A percentile compares a stretch with the other conserved stretches of the same genome.
Conservation (phyloP, 2,888 invertebrate species). For the Melinaea menophilus region DNA sequence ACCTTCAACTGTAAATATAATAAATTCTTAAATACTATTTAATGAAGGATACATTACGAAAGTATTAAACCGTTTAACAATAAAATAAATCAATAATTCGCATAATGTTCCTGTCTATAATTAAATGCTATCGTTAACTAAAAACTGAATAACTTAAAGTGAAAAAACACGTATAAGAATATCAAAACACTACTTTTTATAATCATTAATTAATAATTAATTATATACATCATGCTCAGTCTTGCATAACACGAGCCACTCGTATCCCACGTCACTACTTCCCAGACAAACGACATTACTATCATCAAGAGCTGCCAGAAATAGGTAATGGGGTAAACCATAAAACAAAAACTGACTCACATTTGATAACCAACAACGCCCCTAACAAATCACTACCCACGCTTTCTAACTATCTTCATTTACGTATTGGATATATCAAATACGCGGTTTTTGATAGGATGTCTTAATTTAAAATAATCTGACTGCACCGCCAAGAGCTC, state of each 20-base stretch:
- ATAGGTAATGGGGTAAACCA: slow-evolving; percentile 16
- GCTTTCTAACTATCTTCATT: too few species aligned
- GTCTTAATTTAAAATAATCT: too few species aligned
- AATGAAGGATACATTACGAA: too few species aligned
- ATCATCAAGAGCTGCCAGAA: slow-evolving; percentile 15
- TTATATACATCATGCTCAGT: background rate
- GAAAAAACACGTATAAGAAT: background rate
- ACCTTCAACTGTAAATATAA: too few species aligned
- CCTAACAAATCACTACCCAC: background rate
- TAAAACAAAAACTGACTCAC: slow-evolving; percentile 12
- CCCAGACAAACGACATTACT: slow-evolving; percentile 13
- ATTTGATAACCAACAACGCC: slow-evolving; percentile 12
- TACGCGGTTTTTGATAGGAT: too few species aligned
- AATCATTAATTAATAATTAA: background rate
- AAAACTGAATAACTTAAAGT: background rate
- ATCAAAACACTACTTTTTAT: background rate
- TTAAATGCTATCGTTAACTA: too few species aligned
- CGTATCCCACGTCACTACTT: slow-evolving; percentile 18
- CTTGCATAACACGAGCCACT: slow-evolving; percentile 13
- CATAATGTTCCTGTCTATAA: too few species aligned
- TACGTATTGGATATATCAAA: too few species aligned
- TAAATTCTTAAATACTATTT: too few species aligned
- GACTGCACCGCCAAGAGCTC: too few species aligned
- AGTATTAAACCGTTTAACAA: too few species aligned
- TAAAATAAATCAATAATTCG: too few species aligned